Percentiles rank a stretch among this genome's conserved stretches.
Conservation (phyloP, 1,140 invertebrate genomes). For the Zophobas morio region DNA sequence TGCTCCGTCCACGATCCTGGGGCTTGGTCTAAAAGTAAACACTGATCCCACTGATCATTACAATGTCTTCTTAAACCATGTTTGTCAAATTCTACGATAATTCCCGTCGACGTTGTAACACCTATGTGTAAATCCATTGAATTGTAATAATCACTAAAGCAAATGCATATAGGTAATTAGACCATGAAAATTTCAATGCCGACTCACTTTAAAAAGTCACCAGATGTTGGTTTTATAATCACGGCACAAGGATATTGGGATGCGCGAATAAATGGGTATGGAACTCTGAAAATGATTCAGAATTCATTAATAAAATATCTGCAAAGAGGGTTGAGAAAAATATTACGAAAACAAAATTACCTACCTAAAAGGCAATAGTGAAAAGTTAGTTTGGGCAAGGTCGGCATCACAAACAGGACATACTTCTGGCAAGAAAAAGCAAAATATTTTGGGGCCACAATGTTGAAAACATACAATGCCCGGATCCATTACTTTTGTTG, state of each 20-base stretch:
- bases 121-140: slow-evolving; percentile 87
- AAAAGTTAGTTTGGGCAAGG: slow-evolving; percentile 73
- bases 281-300: slow-evolving; percentile 72
- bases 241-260: slow-evolving; percentile 81
- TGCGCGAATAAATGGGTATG: slow-evolving; percentile 84
- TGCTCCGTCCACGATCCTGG: slow-evolving; percentile 79
- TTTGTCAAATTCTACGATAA: slow-evolving; percentile 84
- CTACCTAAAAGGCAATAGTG: slow-evolving; percentile 81
- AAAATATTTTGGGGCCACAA: slow-evolving; percentile 84
- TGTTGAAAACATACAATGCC: slow-evolving; percentile 88
- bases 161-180: slow-evolving; percentile 7
- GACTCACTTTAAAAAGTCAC: slow-evolving; percentile 86
- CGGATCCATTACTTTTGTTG: slow-evolving; percentile 71
- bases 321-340: too few relatives aligned
- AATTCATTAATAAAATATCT: slow-evolving; percentile 35
- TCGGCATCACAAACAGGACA: slow-evolving; percentile 80
- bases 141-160: slow-evolving; percentile 81
- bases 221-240: slow-evolving; percentile 84
- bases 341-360: slow-evolving; percentile 37
- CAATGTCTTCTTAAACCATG: slow-evolving; percentile 74
- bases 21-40: slow-evolving; percentile 78
- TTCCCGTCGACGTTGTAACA: slow-evolving; percentile 81
- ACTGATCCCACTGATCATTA: slow-evolving; percentile 78
- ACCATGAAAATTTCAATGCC: slow-evolving; percentile 2
- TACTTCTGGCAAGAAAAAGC: slow-evolving; percentile 78